A percentile compares a stretch with the other conserved stretches of the same genome.
Conservation (phyloP, 2,113 vertebrate species). For the Coregonus clupeaformis region DNA sequence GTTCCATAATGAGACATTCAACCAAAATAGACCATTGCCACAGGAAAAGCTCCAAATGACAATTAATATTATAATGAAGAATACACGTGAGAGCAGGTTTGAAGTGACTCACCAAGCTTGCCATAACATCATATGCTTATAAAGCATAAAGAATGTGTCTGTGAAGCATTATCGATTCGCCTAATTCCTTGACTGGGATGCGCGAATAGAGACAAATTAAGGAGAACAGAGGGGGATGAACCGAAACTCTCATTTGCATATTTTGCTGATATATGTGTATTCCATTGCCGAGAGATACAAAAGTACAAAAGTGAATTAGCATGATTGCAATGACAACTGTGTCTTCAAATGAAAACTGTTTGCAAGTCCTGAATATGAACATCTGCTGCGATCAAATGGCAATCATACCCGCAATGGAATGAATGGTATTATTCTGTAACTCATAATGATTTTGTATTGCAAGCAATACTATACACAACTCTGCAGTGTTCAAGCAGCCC, state of each 20-base stretch:
- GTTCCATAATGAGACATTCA: neutral
- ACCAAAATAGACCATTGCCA: neutral
- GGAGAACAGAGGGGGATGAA: neutral
- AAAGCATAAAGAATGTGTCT: neutral
- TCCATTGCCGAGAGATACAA: neutral
- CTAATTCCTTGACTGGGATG: neutral
- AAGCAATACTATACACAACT: too few species aligned
- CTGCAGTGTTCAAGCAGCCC: too few species aligned
- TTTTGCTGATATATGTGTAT: neutral
- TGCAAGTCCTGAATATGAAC: too few species aligned
- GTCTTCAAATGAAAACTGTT: neutral
- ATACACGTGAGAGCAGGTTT: neutral
- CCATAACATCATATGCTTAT: neutral
- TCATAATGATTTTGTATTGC: too few species aligned
- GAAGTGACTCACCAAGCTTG: neutral
- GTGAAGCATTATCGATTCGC: neutral
- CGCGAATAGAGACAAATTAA: neutral
- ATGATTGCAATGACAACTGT: neutral
- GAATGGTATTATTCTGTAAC: too few species aligned
- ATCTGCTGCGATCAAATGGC: too few species aligned
- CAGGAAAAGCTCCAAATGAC: neutral
- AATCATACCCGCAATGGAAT: too few species aligned
- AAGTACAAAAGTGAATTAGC: neutral
- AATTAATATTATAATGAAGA: neutral
- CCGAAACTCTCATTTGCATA: neutral